Evolutionary conservation across 1,140 invertebrate species (phyloP).

Genomic region (Holcopasites calliopsidis): DNA sequence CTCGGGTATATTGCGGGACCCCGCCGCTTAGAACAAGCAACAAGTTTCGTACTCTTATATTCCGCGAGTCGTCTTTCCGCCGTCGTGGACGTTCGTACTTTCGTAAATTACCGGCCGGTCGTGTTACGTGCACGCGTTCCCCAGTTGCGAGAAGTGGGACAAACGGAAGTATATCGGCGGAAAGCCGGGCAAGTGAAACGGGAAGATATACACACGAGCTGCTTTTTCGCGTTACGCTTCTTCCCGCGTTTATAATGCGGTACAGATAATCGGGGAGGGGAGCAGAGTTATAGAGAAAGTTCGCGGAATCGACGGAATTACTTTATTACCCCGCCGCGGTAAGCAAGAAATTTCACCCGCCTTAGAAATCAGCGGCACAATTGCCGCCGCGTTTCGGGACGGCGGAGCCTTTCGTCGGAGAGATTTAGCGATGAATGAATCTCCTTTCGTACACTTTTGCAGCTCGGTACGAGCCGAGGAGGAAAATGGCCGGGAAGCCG

Average conservation of each 20-base stretch:
- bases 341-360: not conserved
- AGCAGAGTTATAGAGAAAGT: constrained; percentile 38
- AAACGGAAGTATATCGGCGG: constrained; percentile 10
- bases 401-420: not conserved
- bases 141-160: constrained; percentile 10
- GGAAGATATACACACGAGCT: not conserved
- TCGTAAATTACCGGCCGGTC: constrained; percentile 56
- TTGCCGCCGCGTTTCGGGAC: not conserved
- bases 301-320: constrained; percentile 44
- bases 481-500: not conserved
- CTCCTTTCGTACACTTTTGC: not conserved
- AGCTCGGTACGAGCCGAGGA: not conserved
- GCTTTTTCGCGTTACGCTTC: not conserved
- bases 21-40: constrained; percentile 70
- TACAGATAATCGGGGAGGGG: not conserved
- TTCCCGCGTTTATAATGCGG: not conserved
- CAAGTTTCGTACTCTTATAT: constrained; percentile 74
- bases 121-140: constrained; percentile 53
- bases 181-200: constrained; percentile 42
- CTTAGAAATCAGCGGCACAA: not conserved
- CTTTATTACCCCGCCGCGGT: constrained; percentile 24
- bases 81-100: constrained; percentile 54
- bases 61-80: constrained; percentile 63
- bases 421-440: too few species aligned
- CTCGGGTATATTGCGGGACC: constrained; percentile 72